These are phyloP conservation scores for Aricia agestis DNA, from an alignment of 1,140 invertebrate species.

Conservation along the genomic window DNA sequence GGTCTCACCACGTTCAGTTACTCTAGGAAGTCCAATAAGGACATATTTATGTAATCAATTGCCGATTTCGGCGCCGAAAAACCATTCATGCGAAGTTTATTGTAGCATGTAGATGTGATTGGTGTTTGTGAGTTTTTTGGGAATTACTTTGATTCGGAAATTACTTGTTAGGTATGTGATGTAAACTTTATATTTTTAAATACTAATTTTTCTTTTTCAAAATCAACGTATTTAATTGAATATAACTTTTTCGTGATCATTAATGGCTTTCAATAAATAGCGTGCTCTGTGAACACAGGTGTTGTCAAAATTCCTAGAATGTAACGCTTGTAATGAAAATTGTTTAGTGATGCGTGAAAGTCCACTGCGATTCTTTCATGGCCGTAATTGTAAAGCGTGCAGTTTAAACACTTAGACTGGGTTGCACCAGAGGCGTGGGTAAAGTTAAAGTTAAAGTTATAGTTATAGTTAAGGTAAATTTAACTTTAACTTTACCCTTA, in stretches of 20 bases:
- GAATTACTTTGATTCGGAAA: background rate
- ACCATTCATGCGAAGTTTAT: background rate
- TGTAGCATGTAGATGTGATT: background rate
- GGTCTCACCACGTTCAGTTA: conserved; percentile 9
- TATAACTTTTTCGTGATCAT: no score
- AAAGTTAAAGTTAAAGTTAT: no score
- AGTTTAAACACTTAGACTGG: background rate
- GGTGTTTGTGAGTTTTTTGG: background rate
- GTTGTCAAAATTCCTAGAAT: conserved; percentile 2
- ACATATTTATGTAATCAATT: background rate
- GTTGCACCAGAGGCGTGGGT: no score
- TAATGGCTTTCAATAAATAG: no score
- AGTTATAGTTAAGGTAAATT: no score
- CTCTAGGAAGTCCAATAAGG: background rate
- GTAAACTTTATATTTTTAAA: no score
- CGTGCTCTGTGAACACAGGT: no score
- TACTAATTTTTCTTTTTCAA: no score
- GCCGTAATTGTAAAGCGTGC: background rate
- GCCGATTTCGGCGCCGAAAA: background rate
- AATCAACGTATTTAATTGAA: no score
- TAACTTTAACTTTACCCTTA: no score
- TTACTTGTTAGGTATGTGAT: no score
- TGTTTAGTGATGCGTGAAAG: background rate
- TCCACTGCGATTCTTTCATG: background rate
- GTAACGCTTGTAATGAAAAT: background rate